Percentiles rank a stretch among this genome's conserved stretches.
Conservation (phyloP, 2,113 vertebrate genomes). For the Varanus salvator region DNA sequence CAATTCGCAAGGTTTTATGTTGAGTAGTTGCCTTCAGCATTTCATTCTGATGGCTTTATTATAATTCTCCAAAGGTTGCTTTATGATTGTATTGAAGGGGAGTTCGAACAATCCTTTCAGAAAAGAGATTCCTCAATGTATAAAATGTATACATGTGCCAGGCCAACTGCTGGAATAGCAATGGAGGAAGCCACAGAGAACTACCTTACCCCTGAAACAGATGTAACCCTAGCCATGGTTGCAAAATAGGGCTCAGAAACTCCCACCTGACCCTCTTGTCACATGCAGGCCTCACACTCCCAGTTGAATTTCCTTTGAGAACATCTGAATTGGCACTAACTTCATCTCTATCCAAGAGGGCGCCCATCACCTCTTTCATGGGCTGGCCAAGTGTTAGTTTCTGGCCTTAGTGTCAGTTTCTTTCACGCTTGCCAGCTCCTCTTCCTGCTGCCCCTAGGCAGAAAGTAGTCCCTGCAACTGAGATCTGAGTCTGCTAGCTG, state of each 20-base stretch:
- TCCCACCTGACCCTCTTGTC: background rate
- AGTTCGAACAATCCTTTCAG: background rate
- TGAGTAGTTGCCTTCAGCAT: no score
- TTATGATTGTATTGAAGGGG: no score
- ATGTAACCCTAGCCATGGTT: background rate
- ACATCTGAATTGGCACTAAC: background rate
- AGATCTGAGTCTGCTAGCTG: background rate
- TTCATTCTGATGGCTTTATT: no score
- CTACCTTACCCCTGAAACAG: background rate
- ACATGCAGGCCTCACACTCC: background rate
- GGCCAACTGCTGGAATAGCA: no score
- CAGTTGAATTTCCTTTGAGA: background rate
- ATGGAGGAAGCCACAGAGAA: background rate
- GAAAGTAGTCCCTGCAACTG: background rate
- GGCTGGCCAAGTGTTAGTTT: background rate
- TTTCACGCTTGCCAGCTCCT: background rate
- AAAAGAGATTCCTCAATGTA: background rate
- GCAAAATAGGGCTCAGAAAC: background rate
- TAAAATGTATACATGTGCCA: background rate
- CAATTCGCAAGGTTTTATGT: no score
- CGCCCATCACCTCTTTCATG: no score
- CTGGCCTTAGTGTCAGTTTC: background rate
- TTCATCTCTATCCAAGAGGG: background rate
- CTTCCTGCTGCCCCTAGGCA: background rate
- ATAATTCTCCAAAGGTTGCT: no score